Conservation (phyloP, 2,113 vertebrate species). For the Pantherophis guttatus region DNA sequence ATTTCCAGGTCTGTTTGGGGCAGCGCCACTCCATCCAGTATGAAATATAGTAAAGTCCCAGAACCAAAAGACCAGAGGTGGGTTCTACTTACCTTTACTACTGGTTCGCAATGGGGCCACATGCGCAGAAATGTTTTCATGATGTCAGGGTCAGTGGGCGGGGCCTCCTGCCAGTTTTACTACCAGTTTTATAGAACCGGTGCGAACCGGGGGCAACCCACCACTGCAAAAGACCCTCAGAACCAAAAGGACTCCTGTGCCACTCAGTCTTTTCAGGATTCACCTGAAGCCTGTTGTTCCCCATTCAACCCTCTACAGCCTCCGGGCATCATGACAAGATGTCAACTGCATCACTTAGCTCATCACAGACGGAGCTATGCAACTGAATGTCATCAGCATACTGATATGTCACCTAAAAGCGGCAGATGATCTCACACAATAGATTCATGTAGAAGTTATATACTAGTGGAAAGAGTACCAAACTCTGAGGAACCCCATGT, state of each 20-base stretch:
- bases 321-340: background rate
- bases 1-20: too few relatives aligned
- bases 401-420: background rate
- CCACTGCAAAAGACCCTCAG: too few relatives aligned
- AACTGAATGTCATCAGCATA: background rate
- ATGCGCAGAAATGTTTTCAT: too few relatives aligned
- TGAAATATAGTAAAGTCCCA: too few relatives aligned
- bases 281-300: background rate
- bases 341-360: background rate
- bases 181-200: too few relatives aligned
- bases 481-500: background rate
- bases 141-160: too few relatives aligned
- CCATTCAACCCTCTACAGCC: background rate
- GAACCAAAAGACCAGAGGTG: too few relatives aligned
- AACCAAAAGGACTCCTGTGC: background rate
- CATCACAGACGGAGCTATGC: background rate
- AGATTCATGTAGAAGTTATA: background rate
- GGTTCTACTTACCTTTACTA: too few relatives aligned
- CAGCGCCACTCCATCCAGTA: too few relatives aligned
- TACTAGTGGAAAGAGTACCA: background rate
- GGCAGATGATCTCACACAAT: background rate
- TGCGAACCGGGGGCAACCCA: too few relatives aligned
- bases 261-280: background rate
- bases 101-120: too few relatives aligned
- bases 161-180: too few relatives aligned